Evolutionary conservation across 2,888 invertebrate genomes (phyloP), one percentile per base, ranked within the genome.

Genomic region (Drosophila picticornis): DNA sequence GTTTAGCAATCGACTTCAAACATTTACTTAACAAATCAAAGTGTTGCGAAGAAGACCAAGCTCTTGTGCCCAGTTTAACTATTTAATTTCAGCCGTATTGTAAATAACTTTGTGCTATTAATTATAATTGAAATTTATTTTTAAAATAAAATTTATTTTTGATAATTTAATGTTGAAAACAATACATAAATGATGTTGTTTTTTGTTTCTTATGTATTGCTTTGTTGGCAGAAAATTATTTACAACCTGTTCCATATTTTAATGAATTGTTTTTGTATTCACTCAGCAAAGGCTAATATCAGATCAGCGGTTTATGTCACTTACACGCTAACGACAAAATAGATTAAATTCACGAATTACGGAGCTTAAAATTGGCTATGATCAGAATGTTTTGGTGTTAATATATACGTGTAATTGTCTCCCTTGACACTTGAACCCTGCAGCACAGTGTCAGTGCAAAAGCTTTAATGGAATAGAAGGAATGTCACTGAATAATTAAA

Each of bases 401-500:
- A 52, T 53, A 34, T 53, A 36, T 25, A 10, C 11, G 19, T 25
- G 22, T 16, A 29, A 22, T 22, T 40, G 29, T 1, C 13, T 5
- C 29, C 22, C 16, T 11, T 27, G n/a, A n/a, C 31, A 25, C 5
- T 27, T 43, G 6, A 56, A 22, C 57, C 2, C 13, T 31, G 19
- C 29, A 36, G 57, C 29, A 36, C 13, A 50, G 29, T 51, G 51
- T 29, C n/a, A 51, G 11, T 36, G 11, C 22, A 43, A 40, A 22
- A 1, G 46, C 13, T 25, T 40, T 11, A 25, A 19, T 22, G 13
- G 4, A 36, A 36, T 31, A 36, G 16, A 58, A 22, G 13, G 1
- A 9, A 32, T 36, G 19, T 40, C 25, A 27, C 11, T 31, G 38
- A 60, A 60, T 60, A 65, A 34, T 67, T 57, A 32, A 58, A 38